Conservation (phyloP, 2,888 invertebrate species). For the Parapristionchus giblindavisi region DNA sequence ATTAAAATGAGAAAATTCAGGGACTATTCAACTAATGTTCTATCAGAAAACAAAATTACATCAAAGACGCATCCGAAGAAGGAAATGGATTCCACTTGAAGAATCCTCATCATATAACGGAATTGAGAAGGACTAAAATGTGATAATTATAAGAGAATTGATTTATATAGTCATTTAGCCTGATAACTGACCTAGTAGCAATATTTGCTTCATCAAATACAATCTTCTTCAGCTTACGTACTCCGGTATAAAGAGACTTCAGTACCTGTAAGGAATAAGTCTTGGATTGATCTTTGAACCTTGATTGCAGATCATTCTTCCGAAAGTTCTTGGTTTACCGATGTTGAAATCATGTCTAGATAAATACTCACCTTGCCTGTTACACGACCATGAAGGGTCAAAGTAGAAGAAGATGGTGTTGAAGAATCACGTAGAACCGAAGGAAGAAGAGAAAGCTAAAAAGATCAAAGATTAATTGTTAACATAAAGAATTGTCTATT, state of each 20-base stretch:
- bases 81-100: constrained; percentile 10
- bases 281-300: too few relatives aligned
- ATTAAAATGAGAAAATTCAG: too few relatives aligned
- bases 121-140: neutral
- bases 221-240: neutral
- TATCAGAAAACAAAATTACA: too few relatives aligned
- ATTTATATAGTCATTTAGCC: neutral
- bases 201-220: constrained; percentile 15
- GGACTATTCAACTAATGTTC: too few relatives aligned
- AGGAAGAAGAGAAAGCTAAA: constrained; percentile 6
- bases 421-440: neutral
- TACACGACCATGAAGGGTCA: constrained; percentile 14
- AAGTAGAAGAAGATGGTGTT: neutral
- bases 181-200: neutral
- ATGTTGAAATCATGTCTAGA: neutral
- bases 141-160: too few relatives aligned
- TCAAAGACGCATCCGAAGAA: constrained; percentile 18
- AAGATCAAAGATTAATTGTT: too few relatives aligned
- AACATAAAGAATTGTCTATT: too few relatives aligned
- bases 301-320: too few relatives aligned
- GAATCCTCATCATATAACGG: neutral
- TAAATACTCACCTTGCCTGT: neutral
- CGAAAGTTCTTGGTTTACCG: too few relatives aligned
- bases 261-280: too few relatives aligned
- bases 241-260: neutral